phyloP scores from a whole-genome alignment of 2,797 vertebrate genomes.

The Sebastolobus alascanus region DNA sequence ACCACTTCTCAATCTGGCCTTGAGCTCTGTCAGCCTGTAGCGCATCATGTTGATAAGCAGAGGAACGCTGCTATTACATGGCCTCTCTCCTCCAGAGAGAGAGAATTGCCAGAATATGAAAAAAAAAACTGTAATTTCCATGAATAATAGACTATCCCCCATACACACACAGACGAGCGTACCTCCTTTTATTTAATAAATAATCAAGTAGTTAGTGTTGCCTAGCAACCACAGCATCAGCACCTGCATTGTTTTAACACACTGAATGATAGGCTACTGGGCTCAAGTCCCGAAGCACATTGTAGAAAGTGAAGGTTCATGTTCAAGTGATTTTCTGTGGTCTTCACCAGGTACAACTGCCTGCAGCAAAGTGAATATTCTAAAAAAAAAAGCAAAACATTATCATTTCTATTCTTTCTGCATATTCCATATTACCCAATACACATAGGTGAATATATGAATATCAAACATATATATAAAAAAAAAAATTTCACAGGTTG shows the following conservation, averaged over 20 bases:
- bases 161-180: conserved; percentile 24
- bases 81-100: conserved; percentile 56
- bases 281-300: conserved; percentile 60
- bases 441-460: not conserved
- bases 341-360: conserved; percentile 23
- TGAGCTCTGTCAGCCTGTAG: conserved; percentile 58
- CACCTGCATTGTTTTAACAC: conserved; percentile 78
- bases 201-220: conserved; percentile 83
- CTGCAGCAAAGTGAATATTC: conserved; percentile 19
- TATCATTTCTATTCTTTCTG: not conserved
- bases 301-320: conserved; percentile 53
- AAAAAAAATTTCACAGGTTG: not conserved
- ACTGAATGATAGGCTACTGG: conserved; percentile 66
- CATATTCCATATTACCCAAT: not conserved
- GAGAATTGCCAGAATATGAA: conserved; percentile 67
- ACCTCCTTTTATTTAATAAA: conserved; percentile 78
- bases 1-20: conserved; percentile 61
- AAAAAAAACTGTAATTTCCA: conserved; percentile 77
- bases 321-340: conserved; percentile 45
- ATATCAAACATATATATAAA: not conserved
- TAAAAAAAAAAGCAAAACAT: not conserved
- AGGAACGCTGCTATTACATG: conserved; percentile 59
- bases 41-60: conserved; percentile 64
- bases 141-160: conserved; percentile 72
- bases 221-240: conserved; percentile 82